Conservation (phyloP, 2,113 vertebrate species). For the Lepus europaeus region DNA sequence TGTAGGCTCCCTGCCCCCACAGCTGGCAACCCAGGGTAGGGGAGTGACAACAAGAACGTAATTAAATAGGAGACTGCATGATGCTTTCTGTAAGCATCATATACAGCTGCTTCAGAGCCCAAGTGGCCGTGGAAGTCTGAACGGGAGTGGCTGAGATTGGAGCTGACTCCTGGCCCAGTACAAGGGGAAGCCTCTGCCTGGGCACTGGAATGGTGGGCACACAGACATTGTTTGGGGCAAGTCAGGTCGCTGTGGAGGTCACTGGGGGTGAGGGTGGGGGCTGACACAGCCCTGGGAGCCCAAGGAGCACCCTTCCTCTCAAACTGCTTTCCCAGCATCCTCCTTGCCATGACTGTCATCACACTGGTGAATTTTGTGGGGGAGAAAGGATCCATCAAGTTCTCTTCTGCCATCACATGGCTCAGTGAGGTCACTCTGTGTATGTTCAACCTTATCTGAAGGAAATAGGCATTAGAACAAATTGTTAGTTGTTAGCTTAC, state of each 20-base stretch:
- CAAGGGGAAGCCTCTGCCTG: not conserved
- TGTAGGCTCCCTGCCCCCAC: not conserved
- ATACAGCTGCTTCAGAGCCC: not conserved
- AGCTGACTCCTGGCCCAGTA: not conserved
- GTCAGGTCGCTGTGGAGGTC: not conserved
- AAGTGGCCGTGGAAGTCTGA: not conserved
- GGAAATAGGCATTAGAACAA: conserved; percentile 55
- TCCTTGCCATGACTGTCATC: not conserved
- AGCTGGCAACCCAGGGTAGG: not conserved
- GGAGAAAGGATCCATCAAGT: not conserved
- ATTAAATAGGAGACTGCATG: not conserved
- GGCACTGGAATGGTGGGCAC: not conserved
- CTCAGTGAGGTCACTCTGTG: not conserved
- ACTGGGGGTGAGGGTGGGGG: not conserved
- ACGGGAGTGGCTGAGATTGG: not conserved
- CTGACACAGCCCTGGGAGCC: not conserved
- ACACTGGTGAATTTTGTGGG: not conserved
- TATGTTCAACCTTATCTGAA: conserved; percentile 41
- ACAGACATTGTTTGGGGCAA: not conserved
- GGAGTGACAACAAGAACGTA: not conserved
- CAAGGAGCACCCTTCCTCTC: not conserved
- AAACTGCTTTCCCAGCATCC: not conserved
- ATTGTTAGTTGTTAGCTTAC: conserved; percentile 69
- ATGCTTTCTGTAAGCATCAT: not conserved
- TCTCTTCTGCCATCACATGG: not conserved